Evolutionary conservation across 53 echinoderm and acorn worm genomes (phyloP), one percentile per base, ranked within the genome.

Genomic region (Echinarachnius parma): DNA sequence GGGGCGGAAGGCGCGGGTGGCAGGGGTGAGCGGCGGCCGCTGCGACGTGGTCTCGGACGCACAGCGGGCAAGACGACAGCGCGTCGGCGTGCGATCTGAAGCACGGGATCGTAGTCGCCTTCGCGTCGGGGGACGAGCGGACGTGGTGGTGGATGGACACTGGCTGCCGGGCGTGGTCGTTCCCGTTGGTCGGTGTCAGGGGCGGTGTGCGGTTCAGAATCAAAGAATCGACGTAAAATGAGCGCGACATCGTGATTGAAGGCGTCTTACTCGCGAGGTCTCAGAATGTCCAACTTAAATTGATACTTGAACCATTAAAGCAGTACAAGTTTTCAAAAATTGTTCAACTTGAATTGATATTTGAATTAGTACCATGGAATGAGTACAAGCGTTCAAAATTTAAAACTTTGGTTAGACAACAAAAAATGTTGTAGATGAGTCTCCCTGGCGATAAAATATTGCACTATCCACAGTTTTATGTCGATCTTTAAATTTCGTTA

Each of bases 181-280:
- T 69, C 56, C 90, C 89, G 37, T 53, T 49, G 31, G 83, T 67
- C 9, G 20, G 74, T 36, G 63, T 46, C 34, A 82, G 70, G 9
- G 93, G 70, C 50, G 89, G 61, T 32, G 93, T 89, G 18, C 86
- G 77, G 77, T 93, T 93, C 30, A 91, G 57, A 68, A 98, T 92
- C 77, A 98, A 64, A 28, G 98, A 98, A 66, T 98, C 98, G 59
- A 98, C 98, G 75, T 92, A 92, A 67, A 98, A 98, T 30, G 98
- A 98, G 0, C 98, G 88, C 52, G 98, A 98, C 92, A 98, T 93
- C 29, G 46, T 79, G 75, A 75, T 42, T 32, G 21, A 21, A 22
- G 47, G n/a, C n/a, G n/a, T n/a, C n/a, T n/a, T n/a, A n/a, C n/a
- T n/a, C n/a, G n/a, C n/a, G n/a, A n/a, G n/a, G n/a, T n/a, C n/a